Evolutionary conservation across 1,140 invertebrate species (phyloP), one percentile per base, ranked within the genome.

Genomic region (Cecropterus lyciades): DNA sequence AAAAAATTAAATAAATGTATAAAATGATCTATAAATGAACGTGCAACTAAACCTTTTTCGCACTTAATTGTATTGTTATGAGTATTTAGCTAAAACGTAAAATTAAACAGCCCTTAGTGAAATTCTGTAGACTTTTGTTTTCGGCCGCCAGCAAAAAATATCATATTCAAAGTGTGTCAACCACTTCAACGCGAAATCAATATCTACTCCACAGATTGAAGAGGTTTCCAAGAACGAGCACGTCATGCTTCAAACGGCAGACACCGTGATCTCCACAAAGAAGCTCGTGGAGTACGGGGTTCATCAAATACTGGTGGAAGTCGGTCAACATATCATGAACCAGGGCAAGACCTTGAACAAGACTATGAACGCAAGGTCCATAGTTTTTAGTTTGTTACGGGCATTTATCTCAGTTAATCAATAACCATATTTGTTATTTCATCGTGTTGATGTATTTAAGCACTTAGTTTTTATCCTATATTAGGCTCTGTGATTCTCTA

Each of bases 221-320:
- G 60, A 79, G 15, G 69, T 98, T 37, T 92, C 94, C 6, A 97
- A 96, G 79, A 95, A 97, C 30, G 97, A 98, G 75, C 94, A 95
- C 56, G 95, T 98, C 0, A 93, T 98, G 87, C 93, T 97, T 33
- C 95, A 97, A 82, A 98, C 97, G 60, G 96, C 96, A 0, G 97
- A 98, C 89, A 95, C 96, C 75, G 96, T 97, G 3, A 83, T 97
- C 72, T 96, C 97, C 46, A 97, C 95, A 0, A 98, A 97, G 84
- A 95, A 96, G 65, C 93, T 96, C 14, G 94, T 98, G 0, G 97
- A 98, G 76, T 97, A 97, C 71, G 96, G 96, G 0, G 95, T 97
- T 0, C 95, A 97, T 77, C 96, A 97, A 85, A 96, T 98, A 72
- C 90, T 97, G n/a, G 82, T 95, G n/a, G 96, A 97, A 85, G 93